Percentiles rank a stretch among this genome's conserved stretches.
Conservation (phyloP, 2,797 vertebrate genomes). For the Eptatretus atami region DNA sequence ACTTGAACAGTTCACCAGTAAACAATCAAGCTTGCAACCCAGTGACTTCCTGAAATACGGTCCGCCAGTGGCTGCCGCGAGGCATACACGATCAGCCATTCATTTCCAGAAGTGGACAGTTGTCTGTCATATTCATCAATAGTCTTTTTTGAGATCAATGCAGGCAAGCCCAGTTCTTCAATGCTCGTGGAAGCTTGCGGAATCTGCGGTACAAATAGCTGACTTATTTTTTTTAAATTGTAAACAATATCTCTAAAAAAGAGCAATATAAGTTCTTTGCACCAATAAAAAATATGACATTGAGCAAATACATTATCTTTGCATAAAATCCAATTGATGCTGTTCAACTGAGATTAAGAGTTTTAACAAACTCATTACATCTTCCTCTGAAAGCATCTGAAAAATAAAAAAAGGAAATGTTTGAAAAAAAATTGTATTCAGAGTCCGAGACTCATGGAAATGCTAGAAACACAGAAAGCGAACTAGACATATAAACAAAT, state of each 20-base stretch:
- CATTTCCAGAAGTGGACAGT: constrained; percentile 46
- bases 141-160: constrained; percentile 43
- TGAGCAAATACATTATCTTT: no score
- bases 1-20: constrained; percentile 43
- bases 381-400: no score
- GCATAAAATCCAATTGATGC: no score
- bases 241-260: constrained; percentile 6
- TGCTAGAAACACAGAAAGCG: no score
- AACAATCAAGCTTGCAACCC: constrained; percentile 40
- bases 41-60: constrained; percentile 36
- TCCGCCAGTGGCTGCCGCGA: constrained; percentile 68
- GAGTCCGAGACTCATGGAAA: no score
- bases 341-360: no score
- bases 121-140: constrained; percentile 74
- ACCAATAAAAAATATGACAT: not conserved
- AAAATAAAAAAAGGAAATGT: no score
- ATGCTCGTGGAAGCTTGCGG: constrained; percentile 40
- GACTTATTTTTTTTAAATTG: not conserved
- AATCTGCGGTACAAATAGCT: constrained; percentile 20
- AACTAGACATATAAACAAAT: no score
- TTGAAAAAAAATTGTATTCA: no score
- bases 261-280: not conserved
- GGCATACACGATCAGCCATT: constrained; percentile 68
- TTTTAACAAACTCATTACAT: no score
- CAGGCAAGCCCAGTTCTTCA: constrained; percentile 81